A percentile compares a stretch with the other conserved stretches of the same genome.
These are phyloP conservation scores for Polyommatus iphigenia DNA, from an alignment of 2,888 invertebrate species.

Conservation along the genomic window DNA sequence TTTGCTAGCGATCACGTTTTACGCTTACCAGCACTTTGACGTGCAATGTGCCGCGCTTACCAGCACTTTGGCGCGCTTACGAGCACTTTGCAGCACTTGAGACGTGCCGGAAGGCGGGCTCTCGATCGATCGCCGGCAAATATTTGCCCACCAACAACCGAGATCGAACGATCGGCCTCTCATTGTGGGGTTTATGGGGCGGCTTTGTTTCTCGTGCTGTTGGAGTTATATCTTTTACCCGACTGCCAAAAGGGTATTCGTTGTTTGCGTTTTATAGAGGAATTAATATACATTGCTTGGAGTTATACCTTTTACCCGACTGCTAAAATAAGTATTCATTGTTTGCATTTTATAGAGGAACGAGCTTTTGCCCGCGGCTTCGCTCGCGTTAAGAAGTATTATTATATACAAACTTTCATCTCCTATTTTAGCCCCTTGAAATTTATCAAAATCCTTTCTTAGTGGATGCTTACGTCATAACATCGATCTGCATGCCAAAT, in stretches of 20 bases:
- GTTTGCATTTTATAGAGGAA: too few species aligned
- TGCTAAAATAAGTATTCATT: too few species aligned
- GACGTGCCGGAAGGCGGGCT: conserved; percentile 66
- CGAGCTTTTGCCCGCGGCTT: too few species aligned
- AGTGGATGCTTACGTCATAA: too few species aligned
- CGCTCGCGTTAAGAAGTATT: too few species aligned
- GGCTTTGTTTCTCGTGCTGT: conserved; percentile 14
- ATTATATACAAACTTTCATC: too few species aligned
- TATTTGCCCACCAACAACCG: conserved; percentile 72
- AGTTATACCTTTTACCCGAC: too few species aligned
- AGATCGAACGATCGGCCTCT: conserved; percentile 3
- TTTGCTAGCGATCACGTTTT: background rate
- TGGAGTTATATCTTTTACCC: conserved; percentile 15
- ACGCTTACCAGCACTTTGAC: background rate
- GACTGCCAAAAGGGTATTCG: background rate
- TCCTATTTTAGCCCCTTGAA: too few species aligned
- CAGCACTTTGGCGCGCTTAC: conserved; percentile 50
- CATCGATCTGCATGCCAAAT: too few species aligned
- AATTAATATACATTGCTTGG: too few species aligned
- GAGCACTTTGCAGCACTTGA: conserved; percentile 54
- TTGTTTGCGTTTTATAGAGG: background rate
- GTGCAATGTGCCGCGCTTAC: background rate
- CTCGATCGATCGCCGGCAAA: conserved; percentile 62
- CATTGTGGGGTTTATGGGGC: conserved; percentile 39
- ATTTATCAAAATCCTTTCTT: too few species aligned